These are phyloP conservation scores for Caenorhabditis sulstoni DNA, from an alignment of 2,888 invertebrate genomes.

Conservation along the genomic window DNA sequence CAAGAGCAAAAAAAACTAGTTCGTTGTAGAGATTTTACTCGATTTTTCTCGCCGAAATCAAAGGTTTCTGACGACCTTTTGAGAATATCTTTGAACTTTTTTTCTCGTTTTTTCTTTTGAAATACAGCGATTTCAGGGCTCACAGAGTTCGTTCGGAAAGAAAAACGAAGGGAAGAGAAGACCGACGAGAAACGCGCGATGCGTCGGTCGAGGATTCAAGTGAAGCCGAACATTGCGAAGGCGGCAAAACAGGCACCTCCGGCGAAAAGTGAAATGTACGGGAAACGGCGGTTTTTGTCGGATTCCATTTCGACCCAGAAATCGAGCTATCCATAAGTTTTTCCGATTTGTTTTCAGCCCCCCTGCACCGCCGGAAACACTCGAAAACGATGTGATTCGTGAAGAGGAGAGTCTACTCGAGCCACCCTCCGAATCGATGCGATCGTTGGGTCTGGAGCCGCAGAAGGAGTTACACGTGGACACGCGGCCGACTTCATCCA, in stretches of 20 bases:
- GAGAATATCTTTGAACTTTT: too few relatives aligned
- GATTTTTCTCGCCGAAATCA: background rate
- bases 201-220: slow-evolving; percentile 60
- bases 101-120: too few relatives aligned
- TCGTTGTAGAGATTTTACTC: slow-evolving; percentile 15
- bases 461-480: slow-evolving; percentile 22
- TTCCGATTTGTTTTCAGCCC: background rate
- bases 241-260: slow-evolving; percentile 34
- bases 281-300: too few relatives aligned
- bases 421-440: slow-evolving; percentile 26
- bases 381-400: background rate
- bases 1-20: background rate
- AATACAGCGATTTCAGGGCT: too few relatives aligned
- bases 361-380: background rate
- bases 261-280: background rate
- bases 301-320: too few relatives aligned
- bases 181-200: slow-evolving; percentile 2
- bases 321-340: too few relatives aligned
- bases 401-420: background rate
- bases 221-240: slow-evolving; percentile 62
- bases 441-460: background rate
- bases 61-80: too few relatives aligned
- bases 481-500: background rate
- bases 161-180: background rate
- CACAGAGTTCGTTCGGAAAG: background rate